Base-by-base conservation (phyloP, 2,888 invertebrate genomes). In the Mimachlamys varia region DNA sequence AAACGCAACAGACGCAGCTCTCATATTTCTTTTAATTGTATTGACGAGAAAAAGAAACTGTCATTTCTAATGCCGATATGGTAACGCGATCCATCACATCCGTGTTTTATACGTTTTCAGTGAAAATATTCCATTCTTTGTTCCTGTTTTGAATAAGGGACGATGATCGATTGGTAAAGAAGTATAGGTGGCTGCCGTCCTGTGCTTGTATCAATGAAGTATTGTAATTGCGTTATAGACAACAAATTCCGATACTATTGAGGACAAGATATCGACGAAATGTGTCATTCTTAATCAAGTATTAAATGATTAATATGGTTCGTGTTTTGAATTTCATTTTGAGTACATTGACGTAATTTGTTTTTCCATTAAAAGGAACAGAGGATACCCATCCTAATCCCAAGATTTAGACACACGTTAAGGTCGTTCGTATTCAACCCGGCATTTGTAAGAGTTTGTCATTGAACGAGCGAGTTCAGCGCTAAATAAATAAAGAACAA, bases 11-110 rank as follows among this genome's bases (percentile, higher is more conserved):
- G 76, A 27, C 33, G 27, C 33, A 27, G 10, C 12, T 33, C 27
- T 76, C 76, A 76, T 27, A 27, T 76, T 76, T 76, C 76, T 76
- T 76, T 76, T 76, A 76, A 76, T 76, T 76, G 76, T 33, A 33
- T 27, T 33, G 33, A 76, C 27, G 12, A 22, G 27, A 33, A 76
- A 12, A 76, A 27, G 0, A 44, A 44, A 0, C 76, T 76, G 33
- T 76, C 76, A 76, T 13, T 33, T 33, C 27, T 0, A 2, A 13
- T 33, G 10, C 27, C 4, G 19, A 22, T 33, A 76, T 76, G 33
- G 76, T 76, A 76, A 76, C 22, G 15, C 12, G 22, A 33, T 27
- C 76, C 0, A 76, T 76, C 27, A 76, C 13, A 27, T 76, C 27
- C 1, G 27, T 76, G 17, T 76, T 76, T 76, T 76, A 33, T 76